phyloP scores from a whole-genome alignment of 64 coral and sea anemone genomes.

The Montipora sp. region DNA sequence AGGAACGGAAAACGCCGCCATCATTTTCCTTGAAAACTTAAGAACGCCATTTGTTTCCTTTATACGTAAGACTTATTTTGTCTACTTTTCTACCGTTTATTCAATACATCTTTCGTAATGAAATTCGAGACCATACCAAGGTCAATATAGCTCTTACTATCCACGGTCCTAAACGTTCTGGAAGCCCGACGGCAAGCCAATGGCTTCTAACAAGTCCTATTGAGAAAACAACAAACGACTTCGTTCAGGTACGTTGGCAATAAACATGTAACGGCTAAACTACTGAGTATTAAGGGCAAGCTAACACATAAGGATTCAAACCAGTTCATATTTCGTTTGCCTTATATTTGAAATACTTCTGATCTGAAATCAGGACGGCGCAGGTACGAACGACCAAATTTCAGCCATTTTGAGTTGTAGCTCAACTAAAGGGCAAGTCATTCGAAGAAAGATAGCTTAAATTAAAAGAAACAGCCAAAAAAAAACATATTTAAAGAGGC shows the following conservation, averaged over 20 bases:
- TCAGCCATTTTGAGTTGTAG: not conserved
- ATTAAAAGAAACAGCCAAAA: no score
- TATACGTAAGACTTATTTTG: not conserved
- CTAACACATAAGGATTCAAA: not conserved
- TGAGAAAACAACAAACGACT: not conserved
- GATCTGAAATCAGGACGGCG: no score
- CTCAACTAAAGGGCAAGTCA: no score
- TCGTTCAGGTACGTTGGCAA: not conserved
- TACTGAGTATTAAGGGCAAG: not conserved
- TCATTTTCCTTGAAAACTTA: not conserved
- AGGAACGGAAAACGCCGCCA: no score
- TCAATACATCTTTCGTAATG: conserved; percentile 12
- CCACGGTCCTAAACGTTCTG: not conserved
- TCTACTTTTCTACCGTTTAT: not conserved
- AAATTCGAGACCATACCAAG: conserved; percentile 4
- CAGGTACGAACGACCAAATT: not conserved
- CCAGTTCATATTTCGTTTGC: no score
- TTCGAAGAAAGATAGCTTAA: no score
- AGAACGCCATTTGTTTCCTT: not conserved
- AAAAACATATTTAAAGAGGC: no score
- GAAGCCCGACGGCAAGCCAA: not conserved
- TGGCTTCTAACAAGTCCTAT: not conserved
- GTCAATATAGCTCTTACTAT: not conserved
- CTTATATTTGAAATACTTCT: no score
- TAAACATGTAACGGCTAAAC: not conserved